Conservation (phyloP, 2,797 vertebrate species). For the Poeciliopsis gracilis region DNA sequence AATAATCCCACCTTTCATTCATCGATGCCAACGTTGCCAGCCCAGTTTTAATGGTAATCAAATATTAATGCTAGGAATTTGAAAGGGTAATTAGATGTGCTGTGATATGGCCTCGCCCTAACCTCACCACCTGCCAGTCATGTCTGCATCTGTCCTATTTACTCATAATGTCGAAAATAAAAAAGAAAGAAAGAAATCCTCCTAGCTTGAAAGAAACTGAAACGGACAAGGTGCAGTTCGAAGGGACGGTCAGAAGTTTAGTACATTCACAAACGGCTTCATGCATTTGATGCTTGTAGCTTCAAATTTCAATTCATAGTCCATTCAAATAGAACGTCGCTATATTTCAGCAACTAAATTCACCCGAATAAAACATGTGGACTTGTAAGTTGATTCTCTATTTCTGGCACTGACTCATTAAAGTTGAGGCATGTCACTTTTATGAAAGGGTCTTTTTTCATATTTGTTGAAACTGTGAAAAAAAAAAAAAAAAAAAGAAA, state of each 20-base stretch:
- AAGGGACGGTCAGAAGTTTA: background rate
- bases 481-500: too few relatives aligned
- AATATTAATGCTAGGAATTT: constrained; percentile 42
- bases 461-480: too few relatives aligned
- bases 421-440: background rate
- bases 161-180: constrained; percentile 12
- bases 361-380: background rate
- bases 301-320: too few relatives aligned
- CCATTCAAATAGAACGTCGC: too few relatives aligned
- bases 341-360: too few relatives aligned
- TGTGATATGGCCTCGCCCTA: constrained; percentile 14
- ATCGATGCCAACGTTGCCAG: background rate
- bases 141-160: constrained; percentile 8
- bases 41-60: constrained; percentile 38
- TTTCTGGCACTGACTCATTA: background rate
- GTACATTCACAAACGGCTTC: background rate
- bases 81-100: constrained; percentile 52
- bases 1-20: constrained; percentile 7
- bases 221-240: background rate
- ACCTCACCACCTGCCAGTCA: background rate
- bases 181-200: background rate
- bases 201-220: background rate
- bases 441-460: too few relatives aligned
- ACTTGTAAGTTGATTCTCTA: background rate
- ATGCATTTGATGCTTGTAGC: too few relatives aligned